Conservation (phyloP, 2,113 vertebrate genomes). For the Epinephelus cyanopodus region DNA sequence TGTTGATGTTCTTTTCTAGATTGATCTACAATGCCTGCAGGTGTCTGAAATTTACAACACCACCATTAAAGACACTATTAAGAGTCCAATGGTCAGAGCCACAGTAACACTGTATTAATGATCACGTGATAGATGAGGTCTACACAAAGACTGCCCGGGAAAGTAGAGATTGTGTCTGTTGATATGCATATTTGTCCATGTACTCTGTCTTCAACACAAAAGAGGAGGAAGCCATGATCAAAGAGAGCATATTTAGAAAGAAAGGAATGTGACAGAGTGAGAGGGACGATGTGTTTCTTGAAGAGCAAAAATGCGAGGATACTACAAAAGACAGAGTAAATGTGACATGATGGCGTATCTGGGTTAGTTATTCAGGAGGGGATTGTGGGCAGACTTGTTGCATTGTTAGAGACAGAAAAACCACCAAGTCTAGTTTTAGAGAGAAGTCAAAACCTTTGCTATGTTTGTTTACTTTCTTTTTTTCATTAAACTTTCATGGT, state of each 20-base stretch:
- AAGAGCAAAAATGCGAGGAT: not conserved
- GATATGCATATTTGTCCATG: not conserved
- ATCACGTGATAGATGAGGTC: not conserved
- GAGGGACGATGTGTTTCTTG: not conserved
- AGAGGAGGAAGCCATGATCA: not conserved
- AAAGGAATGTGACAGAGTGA: not conserved
- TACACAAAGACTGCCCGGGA: not conserved
- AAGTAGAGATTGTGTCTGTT: not conserved
- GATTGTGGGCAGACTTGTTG: constrained; percentile 3
- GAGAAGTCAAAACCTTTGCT: not conserved
- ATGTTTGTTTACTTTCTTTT: not conserved
- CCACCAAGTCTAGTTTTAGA: not conserved
- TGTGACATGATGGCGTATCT: constrained; percentile 28
- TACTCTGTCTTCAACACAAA: not conserved
- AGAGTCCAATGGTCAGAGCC: not conserved
- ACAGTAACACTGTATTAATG: not conserved
- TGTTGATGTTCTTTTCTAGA: not conserved
- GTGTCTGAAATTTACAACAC: not conserved
- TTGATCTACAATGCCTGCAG: not conserved
- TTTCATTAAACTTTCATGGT: not conserved
- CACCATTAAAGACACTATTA: not conserved
- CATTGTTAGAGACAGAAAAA: not conserved
- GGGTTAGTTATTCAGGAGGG: constrained; percentile 47
- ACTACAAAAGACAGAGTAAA: constrained; percentile 11
- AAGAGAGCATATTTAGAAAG: too few relatives aligned